Evolutionary conservation across 2,888 invertebrate species (phyloP).

Genomic region (Argyra leucocephala): DNA sequence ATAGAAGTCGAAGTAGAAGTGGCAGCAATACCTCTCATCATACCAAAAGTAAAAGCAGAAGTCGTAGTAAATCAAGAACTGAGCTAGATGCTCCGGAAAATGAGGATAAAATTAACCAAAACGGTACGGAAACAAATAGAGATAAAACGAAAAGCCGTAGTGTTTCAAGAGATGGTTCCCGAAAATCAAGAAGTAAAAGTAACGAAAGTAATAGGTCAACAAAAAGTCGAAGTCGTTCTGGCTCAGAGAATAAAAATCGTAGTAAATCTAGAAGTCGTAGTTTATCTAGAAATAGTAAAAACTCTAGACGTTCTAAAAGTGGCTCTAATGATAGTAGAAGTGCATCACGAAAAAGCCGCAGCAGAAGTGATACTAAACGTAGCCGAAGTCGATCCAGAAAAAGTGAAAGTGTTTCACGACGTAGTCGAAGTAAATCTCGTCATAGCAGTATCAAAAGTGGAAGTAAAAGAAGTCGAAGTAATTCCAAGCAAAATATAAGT

Average conservation of each 20-base stretch:
- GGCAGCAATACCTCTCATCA: conserved; percentile 20
- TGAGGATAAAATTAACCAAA: neutral
- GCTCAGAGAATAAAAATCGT: conserved; percentile 20
- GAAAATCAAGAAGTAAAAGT: too few relatives aligned
- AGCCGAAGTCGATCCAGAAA: conserved; percentile 26
- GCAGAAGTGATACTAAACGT: conserved; percentile 28
- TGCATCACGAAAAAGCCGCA: conserved; percentile 24
- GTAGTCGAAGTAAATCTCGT: conserved; percentile 11
- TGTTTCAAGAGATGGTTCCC: conserved; percentile 22
- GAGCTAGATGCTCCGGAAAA: neutral
- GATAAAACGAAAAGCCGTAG: conserved; percentile 25
- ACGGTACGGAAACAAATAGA: neutral
- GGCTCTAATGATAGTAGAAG: conserved; percentile 31
- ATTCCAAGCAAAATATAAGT: conserved; percentile 25
- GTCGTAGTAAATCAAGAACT: conserved; percentile 25
- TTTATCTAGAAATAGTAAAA: conserved; percentile 25
- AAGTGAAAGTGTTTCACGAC: conserved; percentile 20
- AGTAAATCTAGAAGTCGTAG: conserved; percentile 33
- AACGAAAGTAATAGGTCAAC: conserved; percentile 7
- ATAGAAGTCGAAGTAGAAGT: conserved; percentile 24
- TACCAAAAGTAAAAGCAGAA: conserved; percentile 21
- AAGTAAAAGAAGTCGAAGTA: conserved; percentile 26
- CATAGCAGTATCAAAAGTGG: conserved; percentile 23
- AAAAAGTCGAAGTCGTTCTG: conserved; percentile 18
- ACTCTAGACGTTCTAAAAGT: conserved; percentile 33